Base-by-base conservation (phyloP, 1,140 invertebrate species). In the Globodera rostochiensis region DNA sequence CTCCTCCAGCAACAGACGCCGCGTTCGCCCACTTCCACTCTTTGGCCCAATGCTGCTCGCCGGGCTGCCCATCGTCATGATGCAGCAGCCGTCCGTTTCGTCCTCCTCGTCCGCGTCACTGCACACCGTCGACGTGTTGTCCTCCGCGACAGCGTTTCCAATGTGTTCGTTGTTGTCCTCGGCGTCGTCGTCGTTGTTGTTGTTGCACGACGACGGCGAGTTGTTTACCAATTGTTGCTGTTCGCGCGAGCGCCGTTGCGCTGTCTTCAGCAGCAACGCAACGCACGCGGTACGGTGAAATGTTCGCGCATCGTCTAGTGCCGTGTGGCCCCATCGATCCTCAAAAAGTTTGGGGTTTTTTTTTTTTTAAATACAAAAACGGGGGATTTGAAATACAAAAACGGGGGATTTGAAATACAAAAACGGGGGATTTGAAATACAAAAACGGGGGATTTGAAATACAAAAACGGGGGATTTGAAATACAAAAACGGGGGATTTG, bases 251-350 rank as follows among this genome's bases (percentile, higher is more conserved):
- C 60, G 45, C 13, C 64, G 49, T 9, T 83, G 64, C 3, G 74
- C 80, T 47, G 70, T 19, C 49, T 84, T 83, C 46, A 87, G 49
- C 19, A 86, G 46, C 19, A 86, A 49, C 36, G 82, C 73, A 15
- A 80, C 74, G 70, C 90, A 82, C 70, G 83, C 36, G 77, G 83
- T 13, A 75, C 77, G 82, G 50, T 84, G 73, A 73, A 90, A 89
- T n/a, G 74, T 75, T 45, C 80, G 73, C 6, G 89, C 88, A 73
- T 89, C 88, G 78, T 89, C 88, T 57, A 90, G 73, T 19, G 88
- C 79, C 67, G 87, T 86, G 6, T 84, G 60, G 1, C 88, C 86
- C 89, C 89, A 90, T 13, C 88, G 84, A 73, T 47, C 84, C 82
- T 11, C 50, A 25, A 80, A 53, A 71, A 36, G 25, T 69, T 13